Base-by-base conservation (phyloP, 2,888 invertebrate genomes). In the Laothoe populi region DNA sequence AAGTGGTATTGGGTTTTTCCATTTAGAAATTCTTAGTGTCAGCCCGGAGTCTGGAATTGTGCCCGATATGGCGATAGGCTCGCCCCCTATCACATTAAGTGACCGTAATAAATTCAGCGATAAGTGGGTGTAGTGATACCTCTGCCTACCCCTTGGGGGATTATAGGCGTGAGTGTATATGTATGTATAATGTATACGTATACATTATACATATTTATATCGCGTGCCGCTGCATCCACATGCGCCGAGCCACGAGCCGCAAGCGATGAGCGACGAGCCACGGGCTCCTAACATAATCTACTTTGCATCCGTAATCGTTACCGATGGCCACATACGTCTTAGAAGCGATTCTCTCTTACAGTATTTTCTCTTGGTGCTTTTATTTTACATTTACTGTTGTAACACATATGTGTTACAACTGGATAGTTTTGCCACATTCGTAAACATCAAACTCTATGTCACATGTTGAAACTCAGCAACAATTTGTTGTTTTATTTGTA, bases 291-390 rank as follows among this genome's bases (percentile, higher is more conserved):
- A 16, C 31, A 2, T 49, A 49, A 49, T 49, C 49, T 31, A 49
- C 49, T 49, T 49, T 49, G 26, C 49, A 49, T 49, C 31, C 49
- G 31, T 49, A 49, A 49, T 49, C 49, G 49, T 49, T 49, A 49
- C 31, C 26, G 26, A 49, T 26, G 49, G 49, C 26, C 16, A 24
- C 31, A 49, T 49, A 49, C 49, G 10, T 31, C 49, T 49, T 31
- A 49, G 2, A 49, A 49, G 49, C 26, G n/a, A 2, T 49, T 8
- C 48, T 49, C 48, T n/a, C n/a, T n/a, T 5, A 49, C 26, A 8
- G 2, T 49, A 31, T 49, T 49, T 49, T 49, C 26, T 31, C 42
- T 16, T 31, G n/a, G 16, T 26, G 16, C 31, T 31, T 49, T 49
- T 26, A 26, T 49, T 49, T 49, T 49, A 49, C 31, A 31, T 31